Percentiles rank a stretch among this genome's conserved stretches.
phyloP scores from a whole-genome alignment of 2,113 vertebrate species.

The Antechinus stuartii region DNA sequence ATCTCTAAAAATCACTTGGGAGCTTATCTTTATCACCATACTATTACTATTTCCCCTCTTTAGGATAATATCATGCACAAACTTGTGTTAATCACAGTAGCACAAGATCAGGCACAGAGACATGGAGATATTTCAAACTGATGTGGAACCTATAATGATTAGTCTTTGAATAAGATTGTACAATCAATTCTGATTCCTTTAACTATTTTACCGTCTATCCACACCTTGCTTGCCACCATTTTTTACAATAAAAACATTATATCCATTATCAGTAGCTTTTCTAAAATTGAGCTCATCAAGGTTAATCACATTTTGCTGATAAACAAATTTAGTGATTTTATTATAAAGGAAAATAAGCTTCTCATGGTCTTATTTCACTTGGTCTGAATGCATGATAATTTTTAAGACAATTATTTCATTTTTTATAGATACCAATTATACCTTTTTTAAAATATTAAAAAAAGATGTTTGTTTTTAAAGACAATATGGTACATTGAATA shows the following conservation, averaged over 20 bases:
- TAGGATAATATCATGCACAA: neutral
- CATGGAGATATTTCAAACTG: neutral
- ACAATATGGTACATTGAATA: neutral
- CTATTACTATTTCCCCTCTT: neutral
- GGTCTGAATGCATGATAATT: neutral
- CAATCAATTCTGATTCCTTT: neutral
- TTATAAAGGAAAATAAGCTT: neutral
- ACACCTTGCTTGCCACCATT: neutral
- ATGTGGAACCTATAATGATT: neutral
- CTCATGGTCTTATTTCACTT: neutral
- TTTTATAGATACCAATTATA: neutral
- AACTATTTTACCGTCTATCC: neutral
- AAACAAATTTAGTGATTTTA: neutral
- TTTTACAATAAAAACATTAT: neutral
- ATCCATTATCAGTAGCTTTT: neutral
- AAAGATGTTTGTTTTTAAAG: neutral
- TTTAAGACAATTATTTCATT: neutral
- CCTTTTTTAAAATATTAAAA: neutral
- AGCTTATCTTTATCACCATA: too few species aligned
- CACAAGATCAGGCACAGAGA: neutral
- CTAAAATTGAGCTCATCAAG: neutral
- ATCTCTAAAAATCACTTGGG: neutral
- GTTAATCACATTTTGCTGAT: neutral
- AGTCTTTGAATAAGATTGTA: neutral
- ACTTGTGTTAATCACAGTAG: neutral